Evolutionary conservation across 1,140 invertebrate species (phyloP), one percentile per base, ranked within the genome.

Genomic region (Drosophila prosaltans): DNA sequence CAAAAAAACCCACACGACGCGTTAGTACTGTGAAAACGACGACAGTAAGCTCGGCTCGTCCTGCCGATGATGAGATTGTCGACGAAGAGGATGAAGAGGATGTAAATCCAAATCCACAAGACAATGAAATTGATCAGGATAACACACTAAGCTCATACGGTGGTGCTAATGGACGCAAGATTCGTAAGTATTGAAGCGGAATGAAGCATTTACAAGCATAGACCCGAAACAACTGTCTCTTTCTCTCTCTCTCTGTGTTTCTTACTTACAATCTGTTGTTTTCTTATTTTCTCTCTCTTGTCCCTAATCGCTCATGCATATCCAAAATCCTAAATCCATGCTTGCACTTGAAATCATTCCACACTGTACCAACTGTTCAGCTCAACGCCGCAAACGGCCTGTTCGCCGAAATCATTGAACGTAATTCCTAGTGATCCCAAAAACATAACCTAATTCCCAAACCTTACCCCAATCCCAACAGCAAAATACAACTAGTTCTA

Each of bases 181-280:
- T 94, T 91, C 94, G 96, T 96, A 94, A 94, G 94, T 94, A 58
- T 77, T 66, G 68, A 78, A 70, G 21, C 45, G 77, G 72, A 83
- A 78, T 80, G 77, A 67, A 74, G 73, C 71, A 85, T 73, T 32
- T 70, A 76, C 43, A 67, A 66, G 76, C 73, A 75, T 80, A 75
- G 84, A 86, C 83, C 84, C 83, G 74, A 81, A 85, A 78, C 72
- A 81, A 89, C 83, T 88, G 77, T 88, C 80, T 83, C 75, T 89
- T 70, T 80, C 68, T 77, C 77, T 74, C 81, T 81, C 82, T 79
- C 69, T 80, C 51, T 81, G 73, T 71, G 70, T 60, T 82, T 51
- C 45, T 26, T 51, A 51, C 45, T 51, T 51, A 51, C 45, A 51
- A 51, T 26, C 45, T 51, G 45, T 51, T 51, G 45, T 51, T 51